phyloP scores from a whole-genome alignment of 2,888 invertebrate genomes.

The Bruchidius siliquastri region DNA sequence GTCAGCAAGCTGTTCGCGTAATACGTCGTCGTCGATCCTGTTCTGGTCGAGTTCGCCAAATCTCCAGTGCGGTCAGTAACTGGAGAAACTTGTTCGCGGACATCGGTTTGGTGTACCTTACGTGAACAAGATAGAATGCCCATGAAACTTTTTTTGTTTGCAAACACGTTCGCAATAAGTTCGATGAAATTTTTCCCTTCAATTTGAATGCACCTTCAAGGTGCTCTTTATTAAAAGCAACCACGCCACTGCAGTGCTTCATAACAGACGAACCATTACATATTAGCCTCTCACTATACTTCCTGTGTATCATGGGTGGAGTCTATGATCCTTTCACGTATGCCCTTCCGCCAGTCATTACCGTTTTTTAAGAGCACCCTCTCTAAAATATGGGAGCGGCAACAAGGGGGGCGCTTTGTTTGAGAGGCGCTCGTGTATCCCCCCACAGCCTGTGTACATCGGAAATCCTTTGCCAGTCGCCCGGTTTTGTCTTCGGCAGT shows the following conservation, averaged over 20 bases:
- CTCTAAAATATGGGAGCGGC: neutral
- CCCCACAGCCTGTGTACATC: neutral
- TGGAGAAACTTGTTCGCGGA: no score
- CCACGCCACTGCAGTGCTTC: conserved; percentile 2
- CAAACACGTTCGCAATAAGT: no score
- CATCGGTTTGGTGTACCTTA: no score
- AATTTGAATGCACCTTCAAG: no score
- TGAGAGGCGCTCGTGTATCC: neutral
- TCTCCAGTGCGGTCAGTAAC: no score
- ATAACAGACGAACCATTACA: conserved; percentile 16
- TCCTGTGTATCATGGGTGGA: conserved; percentile 37
- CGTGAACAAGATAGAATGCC: no score
- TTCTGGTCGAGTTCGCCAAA: no score
- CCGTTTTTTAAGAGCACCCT: conserved; percentile 16
- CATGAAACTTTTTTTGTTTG: no score
- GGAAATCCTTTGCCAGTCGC: neutral
- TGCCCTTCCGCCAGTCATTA: conserved; percentile 17
- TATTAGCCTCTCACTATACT: conserved; percentile 35
- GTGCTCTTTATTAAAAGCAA: no score
- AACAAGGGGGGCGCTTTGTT: neutral
- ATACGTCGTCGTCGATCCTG: no score
- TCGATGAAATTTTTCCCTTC: no score
- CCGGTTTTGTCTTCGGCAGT: neutral
- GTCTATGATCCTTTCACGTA: conserved; percentile 23
- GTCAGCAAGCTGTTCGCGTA: no score